These are phyloP conservation scores for Corapipo altera DNA, from an alignment of 2,113 vertebrate genomes.

Conservation along the genomic window DNA sequence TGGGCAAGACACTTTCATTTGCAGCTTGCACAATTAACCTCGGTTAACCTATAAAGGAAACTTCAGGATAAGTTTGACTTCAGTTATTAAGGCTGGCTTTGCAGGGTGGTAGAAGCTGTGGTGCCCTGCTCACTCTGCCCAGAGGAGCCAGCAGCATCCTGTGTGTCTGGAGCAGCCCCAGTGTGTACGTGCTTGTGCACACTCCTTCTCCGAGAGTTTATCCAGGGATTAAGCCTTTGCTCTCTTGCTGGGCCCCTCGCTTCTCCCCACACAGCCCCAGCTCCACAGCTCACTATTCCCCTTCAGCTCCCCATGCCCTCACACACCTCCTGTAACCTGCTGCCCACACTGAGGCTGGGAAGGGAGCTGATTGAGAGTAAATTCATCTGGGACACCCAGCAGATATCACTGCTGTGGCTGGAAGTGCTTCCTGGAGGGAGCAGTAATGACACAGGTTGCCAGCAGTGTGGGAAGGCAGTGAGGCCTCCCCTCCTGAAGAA, in stretches of 20 bases:
- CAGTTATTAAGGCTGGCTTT: not conserved
- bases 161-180: fast-evolving
- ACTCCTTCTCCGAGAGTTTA: not conserved
- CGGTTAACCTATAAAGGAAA: conserved; percentile 30
- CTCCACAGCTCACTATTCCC: fast-evolving
- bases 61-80: not conserved
- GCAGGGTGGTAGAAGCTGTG: not conserved
- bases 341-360: fast-evolving
- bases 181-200: fast-evolving
- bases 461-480: fast-evolving
- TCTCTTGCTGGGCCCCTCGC: fast-evolving
- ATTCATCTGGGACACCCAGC: not conserved
- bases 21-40: conserved; percentile 25
- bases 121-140: not conserved
- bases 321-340: not conserved
- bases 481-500: not conserved
- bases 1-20: not conserved
- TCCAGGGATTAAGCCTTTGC: not conserved
- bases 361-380: fast-evolving
- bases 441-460: fast-evolving
- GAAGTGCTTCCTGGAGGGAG: not conserved
- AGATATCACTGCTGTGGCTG: fast-evolving
- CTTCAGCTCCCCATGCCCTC: not conserved
- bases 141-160: not conserved
- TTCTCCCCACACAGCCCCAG: fast-evolving